These are phyloP conservation scores for Pogoniulus pusillus DNA, from an alignment of 2,797 vertebrate genomes.

Conservation along the genomic window DNA sequence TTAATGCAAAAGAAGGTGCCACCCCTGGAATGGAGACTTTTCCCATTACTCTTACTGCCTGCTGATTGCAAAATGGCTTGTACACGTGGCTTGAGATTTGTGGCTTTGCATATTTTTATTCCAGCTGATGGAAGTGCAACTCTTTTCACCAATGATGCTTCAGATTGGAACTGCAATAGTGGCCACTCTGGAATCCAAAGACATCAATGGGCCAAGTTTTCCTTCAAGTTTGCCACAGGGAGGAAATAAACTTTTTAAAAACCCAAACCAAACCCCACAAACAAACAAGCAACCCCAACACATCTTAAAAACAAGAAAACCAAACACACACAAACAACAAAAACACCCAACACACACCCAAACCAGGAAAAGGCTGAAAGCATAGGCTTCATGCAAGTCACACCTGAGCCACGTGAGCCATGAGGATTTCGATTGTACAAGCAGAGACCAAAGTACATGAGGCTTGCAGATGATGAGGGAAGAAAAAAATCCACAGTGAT, in stretches of 20 bases:
- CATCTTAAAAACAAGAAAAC: too few species aligned
- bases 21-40: background rate
- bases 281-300: too few species aligned
- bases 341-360: too few species aligned
- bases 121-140: background rate
- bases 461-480: background rate
- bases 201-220: rapidly evolving
- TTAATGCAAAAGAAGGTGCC: background rate
- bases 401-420: background rate
- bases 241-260: background rate
- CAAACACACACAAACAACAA: too few species aligned
- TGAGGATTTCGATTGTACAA: rapidly evolving
- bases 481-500: background rate
- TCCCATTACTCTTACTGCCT: background rate
- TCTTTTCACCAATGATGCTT: background rate
- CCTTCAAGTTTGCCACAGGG: background rate
- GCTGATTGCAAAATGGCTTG: background rate
- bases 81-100: background rate
- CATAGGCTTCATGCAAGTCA: background rate
- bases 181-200: background rate
- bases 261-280: too few species aligned
- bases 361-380: background rate
- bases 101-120: background rate
- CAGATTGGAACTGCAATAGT: background rate
- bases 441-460: background rate